Evolutionary conservation across 2,113 vertebrate species (phyloP).

Genomic region (Origma solitaria): DNA sequence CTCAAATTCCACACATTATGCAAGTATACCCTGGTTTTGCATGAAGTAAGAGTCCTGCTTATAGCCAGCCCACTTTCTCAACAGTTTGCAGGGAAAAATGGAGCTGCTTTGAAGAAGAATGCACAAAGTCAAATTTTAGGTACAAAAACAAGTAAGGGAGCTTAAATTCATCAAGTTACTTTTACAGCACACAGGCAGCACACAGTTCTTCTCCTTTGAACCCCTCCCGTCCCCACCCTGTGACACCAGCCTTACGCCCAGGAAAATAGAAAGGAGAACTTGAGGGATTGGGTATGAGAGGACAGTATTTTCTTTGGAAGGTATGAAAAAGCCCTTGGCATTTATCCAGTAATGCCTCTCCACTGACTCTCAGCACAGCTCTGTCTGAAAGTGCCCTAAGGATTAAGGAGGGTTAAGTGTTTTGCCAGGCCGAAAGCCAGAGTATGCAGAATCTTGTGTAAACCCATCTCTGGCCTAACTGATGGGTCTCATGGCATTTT

Average conservation of each 20-base stretch:
- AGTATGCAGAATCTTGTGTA: neutral
- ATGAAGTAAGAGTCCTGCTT: neutral
- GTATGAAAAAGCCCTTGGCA: neutral
- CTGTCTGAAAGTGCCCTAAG: neutral
- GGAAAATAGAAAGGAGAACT: neutral
- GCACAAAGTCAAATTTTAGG: neutral
- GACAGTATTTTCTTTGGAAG: neutral
- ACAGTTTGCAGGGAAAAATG: neutral
- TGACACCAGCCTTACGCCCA: neutral
- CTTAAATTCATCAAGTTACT: neutral
- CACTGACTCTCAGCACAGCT: neutral
- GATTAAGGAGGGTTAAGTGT: neutral
- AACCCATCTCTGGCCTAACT: neutral
- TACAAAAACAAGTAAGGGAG: neutral
- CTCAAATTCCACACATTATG: neutral
- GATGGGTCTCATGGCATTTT: neutral
- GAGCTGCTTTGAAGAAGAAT: neutral
- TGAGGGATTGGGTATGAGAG: neutral
- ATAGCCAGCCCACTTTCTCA: neutral
- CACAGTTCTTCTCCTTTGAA: neutral
- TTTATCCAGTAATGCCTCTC: neutral
- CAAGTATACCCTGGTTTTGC: neutral
- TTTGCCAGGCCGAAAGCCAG: neutral
- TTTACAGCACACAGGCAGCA: neutral
- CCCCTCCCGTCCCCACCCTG: accelerated